Percentiles rank a stretch among this genome's conserved stretches.
These are phyloP conservation scores for Diloba caeruleocephala DNA, from an alignment of 2,888 invertebrate genomes.

Conservation along the genomic window DNA sequence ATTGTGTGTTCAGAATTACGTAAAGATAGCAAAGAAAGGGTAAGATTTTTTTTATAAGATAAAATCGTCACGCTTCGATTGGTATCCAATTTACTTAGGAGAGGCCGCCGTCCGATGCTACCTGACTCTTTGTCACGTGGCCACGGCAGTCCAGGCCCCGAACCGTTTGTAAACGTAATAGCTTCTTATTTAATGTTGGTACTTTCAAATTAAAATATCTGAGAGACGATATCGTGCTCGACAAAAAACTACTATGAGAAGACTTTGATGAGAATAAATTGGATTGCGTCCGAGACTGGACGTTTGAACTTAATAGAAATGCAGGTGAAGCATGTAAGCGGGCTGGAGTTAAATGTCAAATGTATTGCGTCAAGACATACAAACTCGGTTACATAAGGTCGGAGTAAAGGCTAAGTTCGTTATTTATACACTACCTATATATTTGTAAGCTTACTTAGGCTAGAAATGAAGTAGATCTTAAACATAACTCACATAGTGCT, in stretches of 20 bases:
- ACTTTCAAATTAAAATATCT: constrained; percentile 82
- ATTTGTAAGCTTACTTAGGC: constrained; percentile 27
- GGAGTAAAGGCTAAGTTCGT: constrained; percentile 10
- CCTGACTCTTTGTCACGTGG: constrained; percentile 79
- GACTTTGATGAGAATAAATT: constrained; percentile 73
- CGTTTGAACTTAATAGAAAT: constrained; percentile 51
- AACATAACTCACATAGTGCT: constrained; percentile 33
- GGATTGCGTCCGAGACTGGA: constrained; percentile 58
- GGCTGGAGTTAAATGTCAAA: constrained; percentile 51
- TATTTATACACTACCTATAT: too few relatives aligned
- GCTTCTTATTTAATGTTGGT: constrained; percentile 76
- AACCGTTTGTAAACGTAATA: constrained; percentile 74
- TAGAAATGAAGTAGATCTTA: constrained; percentile 29
- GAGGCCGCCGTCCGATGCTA: constrained; percentile 69
- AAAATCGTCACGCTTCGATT: constrained; percentile 81
- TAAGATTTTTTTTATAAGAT: constrained; percentile 74
- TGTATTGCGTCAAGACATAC: constrained; percentile 39
- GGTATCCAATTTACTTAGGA: constrained; percentile 83
- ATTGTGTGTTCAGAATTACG: constrained; percentile 77
- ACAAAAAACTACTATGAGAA: constrained; percentile 67
- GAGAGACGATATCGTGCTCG: constrained; percentile 59
- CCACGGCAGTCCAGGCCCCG: constrained; percentile 69
- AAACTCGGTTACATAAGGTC: constrained; percentile 39
- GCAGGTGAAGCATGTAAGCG: constrained; percentile 47
- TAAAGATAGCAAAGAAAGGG: constrained; percentile 76